A percentile compares a stretch with the other conserved stretches of the same genome.
Evolutionary conservation across 1,140 invertebrate species (phyloP).

Genomic region (Coenobita brevimanus): DNA sequence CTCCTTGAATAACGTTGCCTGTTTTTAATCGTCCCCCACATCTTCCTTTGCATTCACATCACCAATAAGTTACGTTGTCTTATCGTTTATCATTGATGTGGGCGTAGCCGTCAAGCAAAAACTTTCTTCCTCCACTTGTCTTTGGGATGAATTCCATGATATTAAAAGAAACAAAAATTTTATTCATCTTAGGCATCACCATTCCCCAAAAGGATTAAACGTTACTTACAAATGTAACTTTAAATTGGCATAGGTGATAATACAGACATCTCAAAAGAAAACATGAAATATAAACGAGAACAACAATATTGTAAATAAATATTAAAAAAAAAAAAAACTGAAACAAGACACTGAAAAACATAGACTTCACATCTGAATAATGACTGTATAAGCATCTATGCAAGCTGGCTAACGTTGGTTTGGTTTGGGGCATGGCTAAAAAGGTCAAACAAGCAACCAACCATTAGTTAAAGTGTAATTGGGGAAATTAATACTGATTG

Average conservation of each 20-base stretch:
- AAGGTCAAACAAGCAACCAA: neutral
- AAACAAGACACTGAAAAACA: conserved; percentile 2
- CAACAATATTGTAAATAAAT: too few relatives aligned
- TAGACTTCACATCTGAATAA: neutral
- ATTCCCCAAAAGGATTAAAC: too few relatives aligned
- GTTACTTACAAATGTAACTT: too few relatives aligned
- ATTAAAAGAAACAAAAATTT: conserved; percentile 2
- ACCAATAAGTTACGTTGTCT: conserved; percentile 7
- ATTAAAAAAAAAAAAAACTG: neutral
- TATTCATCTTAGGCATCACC: too few relatives aligned
- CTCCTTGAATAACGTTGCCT: conserved; percentile 24
- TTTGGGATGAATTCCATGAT: conserved; percentile 9
- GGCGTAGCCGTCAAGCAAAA: conserved; percentile 35
- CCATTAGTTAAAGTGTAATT: neutral
- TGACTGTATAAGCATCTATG: neutral
- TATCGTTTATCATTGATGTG: conserved; percentile 31
- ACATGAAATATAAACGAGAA: too few relatives aligned
- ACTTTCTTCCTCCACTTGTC: conserved; percentile 17
- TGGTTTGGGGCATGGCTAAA: neutral
- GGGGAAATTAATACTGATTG: neutral
- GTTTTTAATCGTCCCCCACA: conserved; percentile 19
- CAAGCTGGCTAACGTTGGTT: conserved; percentile 10
- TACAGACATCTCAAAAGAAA: too few relatives aligned
- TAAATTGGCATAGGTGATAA: too few relatives aligned
- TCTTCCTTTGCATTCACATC: conserved; percentile 15